Conservation (phyloP, 2,888 invertebrate species). For the Caenorhabditis zanzibari region DNA sequence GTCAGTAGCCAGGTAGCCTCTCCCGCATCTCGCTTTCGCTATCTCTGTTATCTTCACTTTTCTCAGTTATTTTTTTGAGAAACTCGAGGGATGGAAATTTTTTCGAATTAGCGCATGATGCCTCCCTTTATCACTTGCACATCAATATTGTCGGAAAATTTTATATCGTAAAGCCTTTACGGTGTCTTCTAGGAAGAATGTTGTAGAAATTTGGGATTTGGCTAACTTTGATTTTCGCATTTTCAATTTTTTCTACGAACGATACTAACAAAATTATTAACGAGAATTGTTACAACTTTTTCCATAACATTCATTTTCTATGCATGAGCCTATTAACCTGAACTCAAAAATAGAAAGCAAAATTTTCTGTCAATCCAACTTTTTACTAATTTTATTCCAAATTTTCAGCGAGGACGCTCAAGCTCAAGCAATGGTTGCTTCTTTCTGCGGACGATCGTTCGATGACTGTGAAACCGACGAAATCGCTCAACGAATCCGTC, state of each 20-base stretch:
- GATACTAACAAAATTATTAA: too few relatives aligned
- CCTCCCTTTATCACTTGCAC: conserved; percentile 33
- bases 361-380: background rate
- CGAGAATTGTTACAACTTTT: background rate
- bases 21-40: conserved; percentile 65
- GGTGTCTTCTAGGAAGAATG: background rate
- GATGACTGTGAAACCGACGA: conserved; percentile 84
- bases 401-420: conserved; percentile 83
- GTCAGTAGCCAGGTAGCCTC: conserved; percentile 82
- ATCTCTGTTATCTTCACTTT: conserved; percentile 15
- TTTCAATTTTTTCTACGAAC: too few relatives aligned
- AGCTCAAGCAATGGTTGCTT: conserved; percentile 83
- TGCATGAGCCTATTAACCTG: conserved; percentile 17
- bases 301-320: background rate
- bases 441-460: conserved; percentile 83
- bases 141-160: background rate
- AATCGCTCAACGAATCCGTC: conserved; percentile 83
- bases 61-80: conserved; percentile 4
- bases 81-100: conserved; percentile 1
- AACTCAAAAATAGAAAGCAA: background rate
- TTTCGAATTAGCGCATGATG: conserved; percentile 30
- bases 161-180: background rate
- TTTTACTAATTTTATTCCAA: background rate
- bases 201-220: background rate
- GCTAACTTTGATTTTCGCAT: too few relatives aligned